Conservation (phyloP, 1,140 invertebrate species). For the Aphidius ervi region DNA sequence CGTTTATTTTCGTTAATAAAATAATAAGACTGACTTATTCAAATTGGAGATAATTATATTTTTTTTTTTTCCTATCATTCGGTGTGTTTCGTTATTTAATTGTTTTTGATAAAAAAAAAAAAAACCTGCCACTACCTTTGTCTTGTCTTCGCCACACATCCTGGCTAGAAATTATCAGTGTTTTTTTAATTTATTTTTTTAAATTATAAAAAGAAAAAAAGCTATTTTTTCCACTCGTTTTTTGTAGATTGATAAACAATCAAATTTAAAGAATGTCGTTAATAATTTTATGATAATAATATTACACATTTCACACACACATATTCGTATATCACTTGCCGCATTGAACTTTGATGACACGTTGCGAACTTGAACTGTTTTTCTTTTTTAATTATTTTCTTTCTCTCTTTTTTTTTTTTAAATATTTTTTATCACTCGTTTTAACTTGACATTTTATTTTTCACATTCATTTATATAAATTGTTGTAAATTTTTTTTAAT, state of each 20-base stretch:
- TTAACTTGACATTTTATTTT: neutral
- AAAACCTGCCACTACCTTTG: constrained; percentile 15
- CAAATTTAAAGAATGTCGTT: neutral
- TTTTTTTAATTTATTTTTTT: neutral
- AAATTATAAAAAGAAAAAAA: neutral
- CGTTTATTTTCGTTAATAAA: no score
- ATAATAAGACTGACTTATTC: no score
- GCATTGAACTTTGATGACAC: constrained; percentile 28
- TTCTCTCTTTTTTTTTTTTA: constrained; percentile 17
- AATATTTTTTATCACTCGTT: neutral
- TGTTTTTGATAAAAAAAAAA: neutral
- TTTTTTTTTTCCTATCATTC: no score
- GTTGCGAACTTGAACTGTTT: constrained; percentile 16
- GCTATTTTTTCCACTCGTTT: neutral
- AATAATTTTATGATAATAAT: constrained; percentile 3
- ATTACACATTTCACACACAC: constrained; percentile 16
- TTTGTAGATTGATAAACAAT: neutral
- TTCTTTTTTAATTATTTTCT: constrained; percentile 23
- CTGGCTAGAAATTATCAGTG: neutral
- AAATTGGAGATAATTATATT: no score
- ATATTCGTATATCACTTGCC: constrained; percentile 29
- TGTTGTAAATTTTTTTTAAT: neutral
- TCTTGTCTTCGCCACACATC: constrained; percentile 7
- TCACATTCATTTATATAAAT: constrained; percentile 5
- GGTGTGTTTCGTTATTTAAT: no score